A percentile compares a stretch with the other conserved stretches of the same genome.
Evolutionary conservation across 2,113 vertebrate species (phyloP).

Genomic region (Pterocles burchelli): DNA sequence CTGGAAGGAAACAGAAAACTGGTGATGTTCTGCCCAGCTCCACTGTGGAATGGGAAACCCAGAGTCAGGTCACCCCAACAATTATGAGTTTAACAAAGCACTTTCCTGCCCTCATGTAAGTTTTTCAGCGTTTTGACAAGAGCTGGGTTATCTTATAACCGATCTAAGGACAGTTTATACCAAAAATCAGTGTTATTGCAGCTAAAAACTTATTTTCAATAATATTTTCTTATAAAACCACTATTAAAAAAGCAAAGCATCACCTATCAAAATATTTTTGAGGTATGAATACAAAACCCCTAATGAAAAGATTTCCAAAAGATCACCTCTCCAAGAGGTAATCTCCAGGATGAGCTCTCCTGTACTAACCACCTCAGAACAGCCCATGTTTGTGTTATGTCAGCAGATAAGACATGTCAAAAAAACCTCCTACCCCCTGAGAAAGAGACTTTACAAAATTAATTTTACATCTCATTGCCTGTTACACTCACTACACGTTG

Average conservation of each 20-base stretch:
- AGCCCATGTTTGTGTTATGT: fast-evolving
- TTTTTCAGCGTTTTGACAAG: background rate
- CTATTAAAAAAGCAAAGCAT: background rate
- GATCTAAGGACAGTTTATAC: background rate
- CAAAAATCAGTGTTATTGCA: background rate
- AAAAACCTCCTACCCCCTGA: background rate
- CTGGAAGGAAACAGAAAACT: background rate
- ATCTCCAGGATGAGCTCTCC: too few relatives aligned
- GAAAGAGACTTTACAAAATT: background rate
- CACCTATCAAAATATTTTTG: background rate
- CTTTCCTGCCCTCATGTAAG: too few relatives aligned
- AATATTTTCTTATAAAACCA: background rate
- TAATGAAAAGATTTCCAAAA: background rate
- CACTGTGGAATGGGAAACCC: background rate
- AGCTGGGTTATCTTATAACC: fast-evolving
- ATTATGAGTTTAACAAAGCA: background rate
- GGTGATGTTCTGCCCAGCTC: background rate
- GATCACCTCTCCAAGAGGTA: background rate
- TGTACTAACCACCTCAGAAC: background rate
- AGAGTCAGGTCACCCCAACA: background rate
- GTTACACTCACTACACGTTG: background rate
- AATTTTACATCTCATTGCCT: background rate
- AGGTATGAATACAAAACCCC: background rate
- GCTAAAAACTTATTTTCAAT: background rate
- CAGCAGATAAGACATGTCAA: background rate